Evolutionary conservation across 2,797 vertebrate genomes (phyloP), one percentile per base, ranked within the genome.

Genomic region (Enteromius mattozi): DNA sequence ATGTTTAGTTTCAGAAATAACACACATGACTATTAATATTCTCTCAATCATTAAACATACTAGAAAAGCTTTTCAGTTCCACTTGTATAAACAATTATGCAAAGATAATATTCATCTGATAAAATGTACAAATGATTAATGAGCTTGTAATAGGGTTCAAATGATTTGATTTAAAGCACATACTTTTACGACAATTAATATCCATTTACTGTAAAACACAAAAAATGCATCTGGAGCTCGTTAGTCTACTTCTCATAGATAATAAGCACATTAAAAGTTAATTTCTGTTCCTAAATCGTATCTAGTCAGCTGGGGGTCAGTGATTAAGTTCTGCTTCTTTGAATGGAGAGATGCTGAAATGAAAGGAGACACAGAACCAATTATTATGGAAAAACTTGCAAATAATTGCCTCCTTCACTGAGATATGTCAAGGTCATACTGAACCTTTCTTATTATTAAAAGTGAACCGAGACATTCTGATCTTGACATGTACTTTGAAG

Each of bases 281-380:
- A 77, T 5, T 68, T 77, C 27, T 70, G 37, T 84, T 47, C 49
- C 27, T 1, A 45, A 47, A 33, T 59, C 19, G 1, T n/a, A 54
- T 54, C 33, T 54, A 9, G 17, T 69, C 51, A 45, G 75, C 37
- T 47, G 35, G 19, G 8, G 37, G 49, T 84, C 82, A 71, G 74
- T 49, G 49, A 84, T 78, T 71, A 49, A n/a, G 10, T n/a, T 45
- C 5, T 78, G 35, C 3, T 37, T 21, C 27, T 45, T 51, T 59
- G 30, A 82, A 49, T 19, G 24, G 61, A 68, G 27, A 14, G 40
- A 14, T 42, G 35, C 4, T 42, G 47, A 40, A 68, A 45, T 70
- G 37, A 84, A 78, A 78, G 24, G 37, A 70, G 75, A 78, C 75
- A 19, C 63, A 19, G 63, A 83, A 68, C 61, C 54, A 75, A 82